Evolutionary conservation across 1,140 invertebrate species (phyloP).

Genomic region (Muscidifurax raptorellus): DNA sequence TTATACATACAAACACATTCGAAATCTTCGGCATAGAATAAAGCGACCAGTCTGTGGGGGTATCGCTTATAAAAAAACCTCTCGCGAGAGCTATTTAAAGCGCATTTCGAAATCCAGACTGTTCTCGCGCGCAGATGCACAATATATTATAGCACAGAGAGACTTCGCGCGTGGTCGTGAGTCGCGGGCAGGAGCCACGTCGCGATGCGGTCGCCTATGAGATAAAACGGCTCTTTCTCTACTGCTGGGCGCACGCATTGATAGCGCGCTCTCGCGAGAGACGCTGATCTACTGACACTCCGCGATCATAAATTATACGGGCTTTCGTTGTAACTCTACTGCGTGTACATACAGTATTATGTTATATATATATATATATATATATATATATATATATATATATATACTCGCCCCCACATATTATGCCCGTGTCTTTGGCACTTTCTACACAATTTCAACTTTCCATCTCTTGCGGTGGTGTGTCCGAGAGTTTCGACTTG

Average conservation of each 20-base stretch:
- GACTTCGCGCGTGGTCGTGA: background rate
- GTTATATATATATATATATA: no score
- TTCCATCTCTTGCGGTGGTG: constrained; percentile 17
- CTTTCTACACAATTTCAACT: constrained; percentile 15
- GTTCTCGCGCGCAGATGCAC: background rate
- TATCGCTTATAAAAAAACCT: no score
- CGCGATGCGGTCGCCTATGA: background rate
- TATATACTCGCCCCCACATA: background rate
- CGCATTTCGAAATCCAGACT: background rate
- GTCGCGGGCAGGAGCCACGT: background rate
- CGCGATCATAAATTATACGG: constrained; percentile 33
- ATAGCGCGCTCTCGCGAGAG: background rate
- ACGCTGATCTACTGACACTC: constrained; percentile 42
- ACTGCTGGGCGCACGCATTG: constrained; percentile 14
- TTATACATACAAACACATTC: no score
- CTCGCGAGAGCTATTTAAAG: background rate
- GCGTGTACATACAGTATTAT: background rate
- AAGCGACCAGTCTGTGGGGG: no score
- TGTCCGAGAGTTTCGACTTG: background rate
- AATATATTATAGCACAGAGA: background rate
- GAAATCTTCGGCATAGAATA: no score
- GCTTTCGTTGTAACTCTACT: background rate
- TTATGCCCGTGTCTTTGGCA: background rate
- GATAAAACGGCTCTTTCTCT: constrained; percentile 25
- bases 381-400: no score